Base-by-base conservation (phyloP, 1,140 invertebrate genomes). In the Pemphigus obesinymphae region DNA sequence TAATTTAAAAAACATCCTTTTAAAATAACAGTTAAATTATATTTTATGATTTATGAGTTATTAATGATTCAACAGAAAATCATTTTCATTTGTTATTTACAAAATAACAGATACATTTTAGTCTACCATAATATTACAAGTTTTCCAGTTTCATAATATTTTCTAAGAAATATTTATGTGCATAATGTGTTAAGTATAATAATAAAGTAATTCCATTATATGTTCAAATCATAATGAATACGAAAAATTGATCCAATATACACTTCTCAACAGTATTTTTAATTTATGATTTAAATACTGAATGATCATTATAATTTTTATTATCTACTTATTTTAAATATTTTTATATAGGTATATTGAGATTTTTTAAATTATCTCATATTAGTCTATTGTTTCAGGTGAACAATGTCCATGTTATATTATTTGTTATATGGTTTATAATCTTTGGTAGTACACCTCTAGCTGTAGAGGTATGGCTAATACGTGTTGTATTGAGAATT, bases 361-460 rank as follows among this genome's bases (percentile, higher is more conserved):
- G 17, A 37, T 80, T 58, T 26, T 61, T 61, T 63, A 31, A 48
- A 78, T 43, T 1, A 61, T 43, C 76, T 80, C 55, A 80, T 45
- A 37, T 37, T 31, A 63, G 76, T 80, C 50, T 80, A 80, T 80
- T 80, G 55, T 80, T 80, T 80, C 76, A 80, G 76, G 76, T 80
- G 76, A 80, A 61, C 76, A 80, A 61, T 73, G 70, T 48, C 45
- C 15, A 73, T 26, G 20, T 73, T 73, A 50, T 63, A 58, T 80
- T 80, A 61, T 45, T 43, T 80, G 76, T 80, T 80, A 58, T 80
- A 26, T 80, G 76, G 76, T 80, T 63, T 43, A 31, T 80, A 17
- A 23, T 80, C 43, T 61, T 80, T 80, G 17, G 70, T 80, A 43
- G 40, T 29, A 43, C 17, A 31, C 37, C 76, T 80, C 23, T 61